phyloP scores from a whole-genome alignment of 2,888 invertebrate species.

The Drosophila lutescens region DNA sequence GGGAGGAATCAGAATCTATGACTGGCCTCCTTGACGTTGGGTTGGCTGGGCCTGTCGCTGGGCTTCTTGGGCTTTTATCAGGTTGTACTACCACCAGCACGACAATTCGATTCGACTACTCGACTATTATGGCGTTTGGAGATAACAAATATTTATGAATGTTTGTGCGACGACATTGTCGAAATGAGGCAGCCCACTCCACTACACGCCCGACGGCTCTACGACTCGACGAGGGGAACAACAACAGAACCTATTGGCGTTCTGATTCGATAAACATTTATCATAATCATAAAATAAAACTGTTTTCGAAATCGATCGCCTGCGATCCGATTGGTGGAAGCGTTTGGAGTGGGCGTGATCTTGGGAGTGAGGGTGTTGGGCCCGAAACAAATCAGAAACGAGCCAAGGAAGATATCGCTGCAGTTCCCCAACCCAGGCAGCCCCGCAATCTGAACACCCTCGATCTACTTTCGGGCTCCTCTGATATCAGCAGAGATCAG shows the following conservation, averaged over 20 bases:
- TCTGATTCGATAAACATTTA: constrained; percentile 83
- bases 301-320: constrained; percentile 60
- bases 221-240: constrained; percentile 23
- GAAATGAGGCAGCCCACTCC: constrained; percentile 59
- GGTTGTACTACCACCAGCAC: constrained; percentile 51
- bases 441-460: constrained; percentile 6
- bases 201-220: constrained; percentile 23
- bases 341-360: constrained; percentile 61
- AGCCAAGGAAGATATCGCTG: constrained; percentile 42
- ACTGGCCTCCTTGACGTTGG: constrained; percentile 9
- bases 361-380: constrained; percentile 7
- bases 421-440: constrained; percentile 22
- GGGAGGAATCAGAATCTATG: not conserved
- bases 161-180: constrained; percentile 63
- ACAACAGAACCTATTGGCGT: constrained; percentile 60
- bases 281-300: constrained; percentile 77
- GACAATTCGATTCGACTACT: constrained; percentile 49
- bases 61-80: constrained; percentile 58
- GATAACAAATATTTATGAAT: constrained; percentile 75
- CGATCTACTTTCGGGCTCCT: constrained; percentile 30
- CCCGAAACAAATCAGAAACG: constrained; percentile 22
- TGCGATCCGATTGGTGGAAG: constrained; percentile 73
- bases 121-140: constrained; percentile 71
- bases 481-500: constrained; percentile 73
- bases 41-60: constrained; percentile 21